These are phyloP conservation scores for Amblyornis subalaris DNA, from an alignment of 2,113 vertebrate genomes.

Conservation along the genomic window DNA sequence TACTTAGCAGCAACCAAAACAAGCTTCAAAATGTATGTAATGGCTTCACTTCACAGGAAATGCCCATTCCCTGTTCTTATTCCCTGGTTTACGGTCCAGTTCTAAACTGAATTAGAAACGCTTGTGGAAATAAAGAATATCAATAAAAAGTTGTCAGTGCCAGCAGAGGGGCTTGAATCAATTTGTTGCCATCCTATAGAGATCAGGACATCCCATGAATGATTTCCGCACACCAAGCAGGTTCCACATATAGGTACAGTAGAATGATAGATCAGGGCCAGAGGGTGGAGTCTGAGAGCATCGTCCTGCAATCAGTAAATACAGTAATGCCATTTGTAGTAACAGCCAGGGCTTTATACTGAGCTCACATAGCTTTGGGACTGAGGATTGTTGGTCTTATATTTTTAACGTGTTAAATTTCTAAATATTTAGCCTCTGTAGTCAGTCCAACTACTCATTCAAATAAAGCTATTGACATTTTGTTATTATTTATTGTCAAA, in stretches of 20 bases:
- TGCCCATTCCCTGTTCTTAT: neutral
- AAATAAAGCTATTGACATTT: neutral
- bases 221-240: neutral
- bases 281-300: neutral
- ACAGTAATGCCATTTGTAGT: neutral
- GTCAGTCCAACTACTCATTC: neutral
- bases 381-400: neutral
- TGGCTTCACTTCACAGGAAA: neutral
- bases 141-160: neutral
- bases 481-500: neutral
- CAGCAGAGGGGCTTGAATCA: neutral
- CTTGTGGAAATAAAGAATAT: neutral
- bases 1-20: neutral
- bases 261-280: neutral
- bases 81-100: neutral
- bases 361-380: neutral
- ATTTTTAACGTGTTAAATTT: neutral
- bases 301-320: neutral
- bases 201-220: accelerated
- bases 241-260: neutral
- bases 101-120: neutral
- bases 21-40: neutral
- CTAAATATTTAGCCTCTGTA: neutral
- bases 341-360: neutral
- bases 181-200: neutral